These are phyloP conservation scores for Anguilla pacifica DNA, from an alignment of 2,797 vertebrate species.

Conservation along the genomic window DNA sequence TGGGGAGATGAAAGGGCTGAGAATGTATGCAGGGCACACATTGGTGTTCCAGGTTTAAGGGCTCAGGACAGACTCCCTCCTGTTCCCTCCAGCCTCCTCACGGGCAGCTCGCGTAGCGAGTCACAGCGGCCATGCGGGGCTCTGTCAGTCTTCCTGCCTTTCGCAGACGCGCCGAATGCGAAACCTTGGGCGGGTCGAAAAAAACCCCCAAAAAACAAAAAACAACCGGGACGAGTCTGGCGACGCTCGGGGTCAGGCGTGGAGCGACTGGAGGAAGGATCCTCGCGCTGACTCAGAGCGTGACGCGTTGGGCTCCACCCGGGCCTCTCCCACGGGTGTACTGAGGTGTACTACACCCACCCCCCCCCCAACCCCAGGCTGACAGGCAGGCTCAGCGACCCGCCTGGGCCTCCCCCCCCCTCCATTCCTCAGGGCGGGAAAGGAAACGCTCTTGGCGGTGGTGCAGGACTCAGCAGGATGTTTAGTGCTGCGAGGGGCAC, in stretches of 20 bases:
- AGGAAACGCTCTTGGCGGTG: background rate
- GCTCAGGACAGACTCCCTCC: background rate
- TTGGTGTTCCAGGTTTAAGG: background rate
- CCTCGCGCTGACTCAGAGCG: background rate
- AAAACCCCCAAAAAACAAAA: background rate
- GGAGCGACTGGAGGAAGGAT: background rate
- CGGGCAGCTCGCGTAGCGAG: background rate
- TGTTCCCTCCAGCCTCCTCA: background rate
- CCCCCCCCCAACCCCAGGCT: too few species aligned
- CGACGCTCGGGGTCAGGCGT: background rate
- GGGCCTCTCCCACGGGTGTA: background rate
- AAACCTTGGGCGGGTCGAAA: background rate
- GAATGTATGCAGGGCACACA: background rate
- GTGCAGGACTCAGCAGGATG: background rate
- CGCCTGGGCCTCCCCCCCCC: too few species aligned
- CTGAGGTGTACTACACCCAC: background rate
- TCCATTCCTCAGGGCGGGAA: background rate
- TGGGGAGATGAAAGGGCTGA: too few species aligned
- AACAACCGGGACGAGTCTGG: background rate
- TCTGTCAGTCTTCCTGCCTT: background rate
- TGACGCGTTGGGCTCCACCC: background rate
- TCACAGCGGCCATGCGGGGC: background rate
- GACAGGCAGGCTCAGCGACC: too few species aligned
- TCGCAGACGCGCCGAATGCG: background rate
- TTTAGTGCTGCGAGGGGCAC: background rate